phyloP scores from a whole-genome alignment of 2,888 invertebrate genomes.

The Phengaris arion region DNA sequence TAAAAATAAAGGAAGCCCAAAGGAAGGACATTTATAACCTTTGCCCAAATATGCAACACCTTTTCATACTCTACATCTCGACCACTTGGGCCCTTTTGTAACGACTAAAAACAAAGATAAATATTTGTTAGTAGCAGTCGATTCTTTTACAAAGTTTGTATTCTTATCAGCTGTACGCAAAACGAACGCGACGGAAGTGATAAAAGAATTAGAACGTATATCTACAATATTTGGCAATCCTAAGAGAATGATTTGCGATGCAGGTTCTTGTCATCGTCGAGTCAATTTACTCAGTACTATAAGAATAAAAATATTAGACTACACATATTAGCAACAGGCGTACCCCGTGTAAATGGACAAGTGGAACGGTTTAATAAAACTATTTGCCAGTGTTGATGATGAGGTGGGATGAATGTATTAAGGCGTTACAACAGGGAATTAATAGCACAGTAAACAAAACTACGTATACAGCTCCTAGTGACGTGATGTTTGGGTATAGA shows the following conservation, averaged over 20 bases:
- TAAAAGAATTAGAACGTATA: constrained; percentile 11
- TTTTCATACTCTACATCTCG: constrained; percentile 9
- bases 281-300: neutral
- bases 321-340: constrained; percentile 33
- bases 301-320: constrained; percentile 16
- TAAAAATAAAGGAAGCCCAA: constrained; percentile 16
- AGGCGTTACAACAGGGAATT: too few species aligned
- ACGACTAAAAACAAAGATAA: neutral
- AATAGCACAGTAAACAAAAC: too few species aligned
- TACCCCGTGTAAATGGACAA: constrained; percentile 44
- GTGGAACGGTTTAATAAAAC: constrained; percentile 44
- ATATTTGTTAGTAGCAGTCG: constrained; percentile 4
- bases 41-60: constrained; percentile 28
- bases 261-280: neutral
- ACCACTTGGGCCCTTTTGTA: constrained; percentile 19
- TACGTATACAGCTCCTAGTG: too few species aligned
- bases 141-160: constrained; percentile 24
- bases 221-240: constrained; percentile 4
- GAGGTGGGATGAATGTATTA: too few species aligned
- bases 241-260: neutral
- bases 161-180: too few species aligned
- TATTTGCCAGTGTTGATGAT: constrained; percentile 30
- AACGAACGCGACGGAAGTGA: neutral
- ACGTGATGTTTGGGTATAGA: too few species aligned
- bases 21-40: too few species aligned